Evolutionary conservation across 2,797 vertebrate genomes (phyloP).

Genomic region (Staurois parvus): DNA sequence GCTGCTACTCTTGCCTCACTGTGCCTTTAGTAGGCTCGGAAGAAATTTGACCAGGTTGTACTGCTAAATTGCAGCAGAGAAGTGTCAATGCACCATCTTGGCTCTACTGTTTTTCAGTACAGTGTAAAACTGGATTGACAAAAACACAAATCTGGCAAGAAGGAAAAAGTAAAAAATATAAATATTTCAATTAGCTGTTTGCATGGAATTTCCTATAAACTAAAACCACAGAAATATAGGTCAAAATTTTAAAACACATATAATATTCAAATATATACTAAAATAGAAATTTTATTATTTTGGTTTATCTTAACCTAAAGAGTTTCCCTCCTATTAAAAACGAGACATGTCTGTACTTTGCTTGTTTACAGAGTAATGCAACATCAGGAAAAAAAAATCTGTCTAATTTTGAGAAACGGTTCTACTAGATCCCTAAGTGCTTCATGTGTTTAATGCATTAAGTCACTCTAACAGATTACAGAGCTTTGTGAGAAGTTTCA

Average conservation of each 20-base stretch:
- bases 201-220: too few relatives aligned
- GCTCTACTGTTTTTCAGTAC: not conserved
- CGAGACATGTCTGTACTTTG: not conserved
- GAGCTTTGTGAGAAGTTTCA: slow-evolving; percentile 71
- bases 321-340: not conserved
- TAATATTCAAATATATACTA: not conserved
- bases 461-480: slow-evolving; percentile 67
- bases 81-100: not conserved
- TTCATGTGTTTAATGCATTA: slow-evolving; percentile 64
- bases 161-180: too few relatives aligned
- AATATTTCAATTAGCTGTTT: too few relatives aligned
- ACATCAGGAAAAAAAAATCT: slow-evolving; percentile 45
- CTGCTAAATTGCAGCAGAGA: too few relatives aligned
- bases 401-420: slow-evolving; percentile 67
- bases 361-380: slow-evolving; percentile 25
- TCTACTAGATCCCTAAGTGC: slow-evolving; percentile 53
- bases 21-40: too few relatives aligned
- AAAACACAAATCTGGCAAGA: too few relatives aligned
- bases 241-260: not conserved
- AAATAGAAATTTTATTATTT: not conserved
- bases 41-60: too few relatives aligned
- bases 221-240: too few relatives aligned
- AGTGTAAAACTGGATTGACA: too few relatives aligned
- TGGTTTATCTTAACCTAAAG: not conserved
- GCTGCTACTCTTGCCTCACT: not conserved